Percentiles rank a stretch among this genome's conserved stretches.
Conservation (phyloP, 2,113 vertebrate genomes). For the Cottus gobio region DNA sequence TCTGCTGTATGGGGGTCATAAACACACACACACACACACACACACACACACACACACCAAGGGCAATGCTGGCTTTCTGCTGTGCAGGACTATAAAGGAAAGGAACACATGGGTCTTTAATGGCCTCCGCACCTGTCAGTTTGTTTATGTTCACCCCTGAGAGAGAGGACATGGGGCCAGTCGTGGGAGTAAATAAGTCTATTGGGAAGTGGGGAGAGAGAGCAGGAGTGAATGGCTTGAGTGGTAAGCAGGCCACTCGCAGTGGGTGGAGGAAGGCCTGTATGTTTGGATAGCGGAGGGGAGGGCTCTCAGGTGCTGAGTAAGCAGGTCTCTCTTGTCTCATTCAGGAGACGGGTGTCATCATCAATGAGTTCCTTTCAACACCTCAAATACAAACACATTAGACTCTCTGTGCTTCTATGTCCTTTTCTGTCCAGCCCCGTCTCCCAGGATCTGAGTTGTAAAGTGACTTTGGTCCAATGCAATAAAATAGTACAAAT, state of each 20-base stretch:
- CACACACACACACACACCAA: conserved; percentile 34
- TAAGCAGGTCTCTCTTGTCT: conserved; percentile 56
- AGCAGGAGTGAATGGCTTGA: conserved; percentile 23
- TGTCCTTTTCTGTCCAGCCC: not conserved
- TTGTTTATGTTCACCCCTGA: conserved; percentile 66
- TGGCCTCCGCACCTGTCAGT: conserved; percentile 75
- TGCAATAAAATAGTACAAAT: not conserved
- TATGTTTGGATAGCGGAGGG: conserved; percentile 48
- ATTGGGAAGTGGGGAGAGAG: conserved; percentile 25
- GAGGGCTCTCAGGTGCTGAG: conserved; percentile 49
- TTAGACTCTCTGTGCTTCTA: conserved; percentile 6
- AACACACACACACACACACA: conserved; percentile 45
- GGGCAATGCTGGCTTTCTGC: conserved; percentile 40
- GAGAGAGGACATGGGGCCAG: conserved; percentile 28
- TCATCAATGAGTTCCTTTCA: conserved; percentile 55
- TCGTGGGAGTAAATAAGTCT: conserved; percentile 51
- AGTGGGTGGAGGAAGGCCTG: conserved; percentile 31
- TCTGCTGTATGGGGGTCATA: conserved; percentile 56
- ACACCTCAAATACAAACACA: conserved; percentile 50
- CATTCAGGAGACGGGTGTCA: conserved; percentile 48
- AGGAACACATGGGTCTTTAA: conserved; percentile 60
- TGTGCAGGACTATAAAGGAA: conserved; percentile 43
- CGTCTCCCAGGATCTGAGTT: not conserved
- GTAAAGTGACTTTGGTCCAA: not conserved
- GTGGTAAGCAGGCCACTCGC: conserved; percentile 8